phyloP scores from a whole-genome alignment of 2,797 vertebrate genomes.

The Trematomus bernacchii region DNA sequence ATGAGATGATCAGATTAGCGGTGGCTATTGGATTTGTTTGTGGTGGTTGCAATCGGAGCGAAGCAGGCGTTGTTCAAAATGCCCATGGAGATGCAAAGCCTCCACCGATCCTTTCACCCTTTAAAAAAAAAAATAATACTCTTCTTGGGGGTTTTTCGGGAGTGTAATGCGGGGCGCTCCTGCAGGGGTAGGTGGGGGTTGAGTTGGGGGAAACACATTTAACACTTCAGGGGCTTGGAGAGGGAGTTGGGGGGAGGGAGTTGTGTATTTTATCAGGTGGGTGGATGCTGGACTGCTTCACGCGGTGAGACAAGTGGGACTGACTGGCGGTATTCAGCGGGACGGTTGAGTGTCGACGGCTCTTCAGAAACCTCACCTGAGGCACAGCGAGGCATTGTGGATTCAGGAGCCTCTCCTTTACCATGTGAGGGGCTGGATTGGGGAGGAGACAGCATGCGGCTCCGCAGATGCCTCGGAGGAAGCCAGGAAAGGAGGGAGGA shows the following conservation, averaged over 20 bases:
- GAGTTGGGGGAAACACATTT: slow-evolving; percentile 80
- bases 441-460: slow-evolving; percentile 74
- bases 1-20: slow-evolving; percentile 96
- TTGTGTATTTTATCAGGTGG: slow-evolving; percentile 84
- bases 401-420: slow-evolving; percentile 72
- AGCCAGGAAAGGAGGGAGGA: slow-evolving; percentile 45
- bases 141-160: slow-evolving; percentile 77
- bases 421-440: slow-evolving; percentile 62
- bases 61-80: slow-evolving; percentile 91
- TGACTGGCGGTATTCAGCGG: slow-evolving; percentile 83
- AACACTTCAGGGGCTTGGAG: slow-evolving; percentile 85
- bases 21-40: slow-evolving; percentile 94
- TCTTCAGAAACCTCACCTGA: slow-evolving; percentile 78
- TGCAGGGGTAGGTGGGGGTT: slow-evolving; percentile 78
- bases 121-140: slow-evolving; percentile 71
- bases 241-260: slow-evolving; percentile 24
- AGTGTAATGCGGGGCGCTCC: slow-evolving; percentile 75
- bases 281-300: slow-evolving; percentile 85
- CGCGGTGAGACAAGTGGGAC: slow-evolving; percentile 86
- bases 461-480: slow-evolving; percentile 65
- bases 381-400: slow-evolving; percentile 74
- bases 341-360: slow-evolving; percentile 65
- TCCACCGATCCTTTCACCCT: slow-evolving; percentile 84
- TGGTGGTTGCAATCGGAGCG: slow-evolving; percentile 91
- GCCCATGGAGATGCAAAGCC: slow-evolving; percentile 89